Evolutionary conservation across 30 jellyfish, hydroid and myxozoan genomes (phyloP).

Genomic region (Turritopsis rubra): DNA sequence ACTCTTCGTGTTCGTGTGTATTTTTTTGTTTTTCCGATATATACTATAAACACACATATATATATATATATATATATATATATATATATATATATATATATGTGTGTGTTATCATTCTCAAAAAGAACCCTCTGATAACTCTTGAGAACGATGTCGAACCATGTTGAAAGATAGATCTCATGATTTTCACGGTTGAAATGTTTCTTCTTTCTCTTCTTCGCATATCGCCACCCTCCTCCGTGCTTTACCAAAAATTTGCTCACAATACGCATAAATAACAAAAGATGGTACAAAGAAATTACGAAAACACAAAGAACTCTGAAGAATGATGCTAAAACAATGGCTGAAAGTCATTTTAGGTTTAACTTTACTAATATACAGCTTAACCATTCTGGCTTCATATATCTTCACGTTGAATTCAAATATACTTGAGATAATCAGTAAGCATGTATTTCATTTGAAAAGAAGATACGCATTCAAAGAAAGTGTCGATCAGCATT

Average conservation of each 20-base stretch:
- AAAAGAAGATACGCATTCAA: not conserved
- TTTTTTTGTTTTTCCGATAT: too few relatives aligned
- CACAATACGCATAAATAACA: not conserved
- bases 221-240: not conserved
- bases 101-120: too few relatives aligned
- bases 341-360: not conserved
- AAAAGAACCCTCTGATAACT: too few relatives aligned
- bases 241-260: not conserved
- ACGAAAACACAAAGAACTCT: not conserved
- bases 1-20: too few relatives aligned
- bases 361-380: not conserved
- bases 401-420: not conserved
- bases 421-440: not conserved
- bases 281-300: not conserved
- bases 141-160: too few relatives aligned
- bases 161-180: too few relatives aligned
- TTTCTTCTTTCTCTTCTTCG: not conserved
- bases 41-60: too few relatives aligned
- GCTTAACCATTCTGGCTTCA: not conserved
- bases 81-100: too few relatives aligned
- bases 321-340: not conserved
- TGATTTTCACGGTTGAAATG: not conserved
- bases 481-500: conserved; percentile 9
- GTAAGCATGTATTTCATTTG: not conserved
- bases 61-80: too few relatives aligned